Conservation (phyloP, 2,113 vertebrate species). For the Pterocles burchelli region DNA sequence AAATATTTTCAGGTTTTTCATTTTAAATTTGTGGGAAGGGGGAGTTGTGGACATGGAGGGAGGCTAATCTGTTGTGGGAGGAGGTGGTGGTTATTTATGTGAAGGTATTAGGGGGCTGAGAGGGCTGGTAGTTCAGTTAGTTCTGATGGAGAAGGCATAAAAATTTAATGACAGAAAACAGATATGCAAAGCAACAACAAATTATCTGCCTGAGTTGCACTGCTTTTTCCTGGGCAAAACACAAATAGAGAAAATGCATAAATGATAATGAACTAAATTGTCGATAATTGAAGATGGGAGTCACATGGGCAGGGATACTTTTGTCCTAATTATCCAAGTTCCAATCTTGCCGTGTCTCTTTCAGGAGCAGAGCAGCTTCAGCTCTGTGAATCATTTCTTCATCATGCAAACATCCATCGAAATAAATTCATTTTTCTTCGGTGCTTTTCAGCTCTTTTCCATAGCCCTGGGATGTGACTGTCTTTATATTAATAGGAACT, state of each 20-base stretch:
- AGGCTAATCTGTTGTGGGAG: not conserved
- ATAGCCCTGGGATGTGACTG: conserved; percentile 57
- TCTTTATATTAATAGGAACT: conserved; percentile 64
- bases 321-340: conserved; percentile 8
- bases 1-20: not conserved
- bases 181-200: conserved; percentile 50
- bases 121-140: not conserved
- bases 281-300: conserved; percentile 51
- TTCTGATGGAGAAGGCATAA: conserved; percentile 34
- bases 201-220: conserved; percentile 30
- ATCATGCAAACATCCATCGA: conserved; percentile 10
- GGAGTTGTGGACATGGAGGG: not conserved
- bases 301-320: conserved; percentile 26
- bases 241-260: conserved; percentile 6
- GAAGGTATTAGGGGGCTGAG: not conserved
- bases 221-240: conserved; percentile 45
- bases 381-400: not conserved
- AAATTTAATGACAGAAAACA: conserved; percentile 54
- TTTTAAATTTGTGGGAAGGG: not conserved
- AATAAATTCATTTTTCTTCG: conserved; percentile 47
- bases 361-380: not conserved
- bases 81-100: not conserved
- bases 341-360: not conserved
- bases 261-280: conserved; percentile 37
- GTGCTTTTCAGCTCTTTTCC: conserved; percentile 39